Evolutionary conservation across 2,113 vertebrate species (phyloP), one percentile per base, ranked within the genome.

Genomic region (Chaenocephalus aceratus): DNA sequence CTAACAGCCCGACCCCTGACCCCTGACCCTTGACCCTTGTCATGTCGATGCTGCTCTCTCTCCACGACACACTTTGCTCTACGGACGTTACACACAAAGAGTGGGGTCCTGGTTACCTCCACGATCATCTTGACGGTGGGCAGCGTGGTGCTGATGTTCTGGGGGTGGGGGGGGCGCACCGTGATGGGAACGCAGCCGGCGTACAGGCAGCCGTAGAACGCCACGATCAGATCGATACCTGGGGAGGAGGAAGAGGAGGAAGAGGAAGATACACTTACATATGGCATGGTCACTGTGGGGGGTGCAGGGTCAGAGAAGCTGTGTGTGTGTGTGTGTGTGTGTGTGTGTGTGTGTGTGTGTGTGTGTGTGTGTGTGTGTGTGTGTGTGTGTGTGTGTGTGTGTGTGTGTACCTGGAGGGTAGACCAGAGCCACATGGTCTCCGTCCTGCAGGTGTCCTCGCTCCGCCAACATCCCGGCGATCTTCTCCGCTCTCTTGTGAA

Each of bases 111-210:
- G 36, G 6, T 41, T 41, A 41, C 36, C 36, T 99, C 98, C 64
- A 99, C 98, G 9, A 99, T 99, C 98, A 99, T 99, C 96, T 99
- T 99, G 91, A 99, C 98, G 0, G 98, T 99, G 64, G 98, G 98
- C 79, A 99, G 89, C 0, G 98, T 99, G 2, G 98, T 99, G 67
- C 97, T 95, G 15, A 99, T 99, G 94, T 99, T 99, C 95, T 99
- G 98, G 3, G 98, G 98, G 51, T 99, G 98, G 0, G 98, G 98
- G 10, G 98, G 98, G 9, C 98, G 96, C 67, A 99, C 98, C 0
- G 98, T 99, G 84, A 99, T 99, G 45, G 98, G 98, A 84, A 99
- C 98, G 2, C 98, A 99, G 94, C 98, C 98, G 0, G 97, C 97
- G 4, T 99, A 99, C 75, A 99, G 95, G 91, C 96, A 97, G 48